Conservation (phyloP, 1,140 invertebrate species). For the Neodiprion virginianus region DNA sequence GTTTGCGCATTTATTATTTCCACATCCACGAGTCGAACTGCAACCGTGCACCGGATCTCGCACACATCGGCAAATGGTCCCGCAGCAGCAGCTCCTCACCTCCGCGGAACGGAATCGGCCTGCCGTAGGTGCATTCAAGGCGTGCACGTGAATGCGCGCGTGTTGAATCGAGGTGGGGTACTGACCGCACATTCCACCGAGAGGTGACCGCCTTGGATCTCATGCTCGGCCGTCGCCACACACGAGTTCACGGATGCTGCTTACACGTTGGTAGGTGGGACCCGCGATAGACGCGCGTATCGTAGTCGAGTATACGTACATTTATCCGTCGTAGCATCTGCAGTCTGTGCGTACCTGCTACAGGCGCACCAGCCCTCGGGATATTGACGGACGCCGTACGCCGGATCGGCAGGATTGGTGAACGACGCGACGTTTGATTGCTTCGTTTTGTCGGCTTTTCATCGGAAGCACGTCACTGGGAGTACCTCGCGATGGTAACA, state of each 20-base stretch:
- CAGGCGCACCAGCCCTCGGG: not conserved
- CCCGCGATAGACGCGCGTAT: slow-evolving; percentile 38
- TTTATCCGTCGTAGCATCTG: no score
- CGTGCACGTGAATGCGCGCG: slow-evolving; percentile 16
- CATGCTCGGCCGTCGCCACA: slow-evolving; percentile 19
- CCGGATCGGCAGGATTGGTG: not conserved
- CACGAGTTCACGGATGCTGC: slow-evolving; percentile 11
- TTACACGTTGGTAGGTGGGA: slow-evolving; percentile 10
- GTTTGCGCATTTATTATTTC: no score
- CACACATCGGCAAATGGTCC: no score
- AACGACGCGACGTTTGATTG: not conserved
- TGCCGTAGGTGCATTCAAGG: not conserved
- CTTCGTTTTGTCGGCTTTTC: no score
- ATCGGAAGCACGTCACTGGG: no score
- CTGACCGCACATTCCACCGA: slow-evolving; percentile 51
- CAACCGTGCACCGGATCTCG: no score
- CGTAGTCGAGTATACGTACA: slow-evolving; percentile 11
- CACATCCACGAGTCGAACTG: no score
- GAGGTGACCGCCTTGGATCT: slow-evolving; percentile 47
- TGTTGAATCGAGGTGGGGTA: slow-evolving; percentile 39
- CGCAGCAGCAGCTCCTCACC: no score
- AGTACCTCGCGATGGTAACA: no score
- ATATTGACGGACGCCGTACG: not conserved
- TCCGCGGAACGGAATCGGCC: no score
- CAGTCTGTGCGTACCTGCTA: no score